Conservation (phyloP, 2,888 invertebrate genomes). For the Leptopilina drosophilae region DNA sequence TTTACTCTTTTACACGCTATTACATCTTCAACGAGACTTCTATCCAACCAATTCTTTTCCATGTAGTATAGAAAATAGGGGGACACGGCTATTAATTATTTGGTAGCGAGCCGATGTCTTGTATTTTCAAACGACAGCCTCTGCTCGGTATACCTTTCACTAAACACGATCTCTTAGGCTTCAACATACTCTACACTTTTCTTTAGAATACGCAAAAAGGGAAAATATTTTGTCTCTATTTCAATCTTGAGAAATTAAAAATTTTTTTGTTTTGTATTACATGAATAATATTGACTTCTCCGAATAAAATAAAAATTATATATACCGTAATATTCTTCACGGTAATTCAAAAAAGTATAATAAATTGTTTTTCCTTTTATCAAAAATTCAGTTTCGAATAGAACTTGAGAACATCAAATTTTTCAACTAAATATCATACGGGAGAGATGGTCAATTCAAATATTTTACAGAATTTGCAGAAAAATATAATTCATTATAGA, state of each 20-base stretch:
- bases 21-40: conserved; percentile 39
- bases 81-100: conserved; percentile 57
- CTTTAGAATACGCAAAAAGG: conserved; percentile 51
- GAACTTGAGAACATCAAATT: too few species aligned
- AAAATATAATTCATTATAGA: too few species aligned
- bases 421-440: too few species aligned
- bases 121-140: conserved; percentile 52
- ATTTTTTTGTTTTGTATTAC: neutral
- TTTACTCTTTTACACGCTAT: conserved; percentile 1
- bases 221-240: conserved; percentile 47
- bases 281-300: too few species aligned
- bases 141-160: conserved; percentile 52
- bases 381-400: too few species aligned
- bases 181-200: conserved; percentile 44
- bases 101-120: conserved; percentile 53
- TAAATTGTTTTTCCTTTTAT: too few species aligned
- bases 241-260: neutral
- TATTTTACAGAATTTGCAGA: too few species aligned
- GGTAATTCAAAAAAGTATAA: too few species aligned
- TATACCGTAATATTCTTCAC: too few species aligned
- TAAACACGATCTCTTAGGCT: conserved; percentile 53
- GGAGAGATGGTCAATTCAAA: too few species aligned
- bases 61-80: conserved; percentile 51
- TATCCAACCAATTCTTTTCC: conserved; percentile 49
- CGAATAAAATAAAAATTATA: too few species aligned